Evolutionary conservation across 2,113 vertebrate genomes (phyloP).

Genomic region (Chlorodrepanis virens): DNA sequence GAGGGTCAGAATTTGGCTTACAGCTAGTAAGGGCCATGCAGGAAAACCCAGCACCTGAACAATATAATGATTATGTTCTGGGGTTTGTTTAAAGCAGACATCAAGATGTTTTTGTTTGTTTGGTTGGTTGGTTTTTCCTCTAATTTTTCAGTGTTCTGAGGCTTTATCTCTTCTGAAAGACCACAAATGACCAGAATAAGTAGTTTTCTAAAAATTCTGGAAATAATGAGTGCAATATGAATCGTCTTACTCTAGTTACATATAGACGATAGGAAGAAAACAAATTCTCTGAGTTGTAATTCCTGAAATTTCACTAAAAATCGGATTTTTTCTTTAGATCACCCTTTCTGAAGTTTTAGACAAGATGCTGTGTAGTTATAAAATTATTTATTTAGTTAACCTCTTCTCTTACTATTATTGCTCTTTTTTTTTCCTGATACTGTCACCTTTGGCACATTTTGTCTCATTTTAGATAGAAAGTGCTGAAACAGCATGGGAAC

Average conservation of each 20-base stretch:
- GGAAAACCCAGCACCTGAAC: not conserved
- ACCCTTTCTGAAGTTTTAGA: not conserved
- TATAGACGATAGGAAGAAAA: not conserved
- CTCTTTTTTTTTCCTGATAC: not conserved
- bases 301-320: not conserved
- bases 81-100: not conserved
- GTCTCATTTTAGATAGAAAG: not conserved
- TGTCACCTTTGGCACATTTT: not conserved
- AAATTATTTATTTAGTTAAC: not conserved
- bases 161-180: not conserved
- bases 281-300: not conserved
- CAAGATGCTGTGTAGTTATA: not conserved
- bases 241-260: not conserved
- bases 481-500: not conserved
- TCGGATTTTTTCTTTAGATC: not conserved
- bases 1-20: not conserved
- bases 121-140: not conserved
- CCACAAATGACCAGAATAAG: not conserved
- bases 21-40: not conserved
- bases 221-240: not conserved
- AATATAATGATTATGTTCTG: not conserved
- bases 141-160: not conserved
- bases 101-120: not conserved
- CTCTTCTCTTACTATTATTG: not conserved
- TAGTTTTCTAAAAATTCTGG: not conserved